Conservation (phyloP, 2,113 vertebrate species). For the Sturnira hondurensis region DNA sequence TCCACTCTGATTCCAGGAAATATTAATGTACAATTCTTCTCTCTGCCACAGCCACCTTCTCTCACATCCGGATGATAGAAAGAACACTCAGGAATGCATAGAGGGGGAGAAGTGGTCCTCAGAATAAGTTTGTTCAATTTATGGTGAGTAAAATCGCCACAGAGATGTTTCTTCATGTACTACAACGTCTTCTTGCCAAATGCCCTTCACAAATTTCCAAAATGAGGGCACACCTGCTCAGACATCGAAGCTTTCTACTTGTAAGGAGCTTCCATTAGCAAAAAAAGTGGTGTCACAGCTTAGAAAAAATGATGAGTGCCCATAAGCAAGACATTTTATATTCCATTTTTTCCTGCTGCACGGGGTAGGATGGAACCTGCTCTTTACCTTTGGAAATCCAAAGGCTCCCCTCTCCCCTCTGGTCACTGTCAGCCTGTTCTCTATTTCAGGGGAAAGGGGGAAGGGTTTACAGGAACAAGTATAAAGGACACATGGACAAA, state of each 20-base stretch:
- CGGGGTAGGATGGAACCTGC: background rate
- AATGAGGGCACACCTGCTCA: conserved; percentile 42
- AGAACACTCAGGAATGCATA: background rate
- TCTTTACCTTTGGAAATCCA: background rate
- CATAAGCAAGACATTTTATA: background rate
- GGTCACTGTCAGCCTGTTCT: no score
- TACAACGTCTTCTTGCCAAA: conserved; percentile 45
- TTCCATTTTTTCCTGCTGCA: background rate
- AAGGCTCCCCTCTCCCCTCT: no score
- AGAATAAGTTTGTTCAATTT: background rate
- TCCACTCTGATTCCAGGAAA: background rate
- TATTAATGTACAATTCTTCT: background rate
- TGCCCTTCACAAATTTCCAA: conserved; percentile 33
- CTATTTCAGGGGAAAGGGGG: no score
- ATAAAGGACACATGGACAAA: no score
- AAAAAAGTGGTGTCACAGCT: background rate
- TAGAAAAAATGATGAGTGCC: background rate
- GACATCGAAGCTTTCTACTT: background rate
- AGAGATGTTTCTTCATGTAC: conserved; percentile 18
- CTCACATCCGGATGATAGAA: background rate
- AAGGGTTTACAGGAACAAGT: no score
- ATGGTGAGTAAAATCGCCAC: conserved; percentile 26
- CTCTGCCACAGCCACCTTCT: background rate
- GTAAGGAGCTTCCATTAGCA: background rate
- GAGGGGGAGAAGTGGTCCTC: background rate